These are phyloP conservation scores for Champsocephalus esox DNA, from an alignment of 2,797 vertebrate genomes.

Conservation along the genomic window DNA sequence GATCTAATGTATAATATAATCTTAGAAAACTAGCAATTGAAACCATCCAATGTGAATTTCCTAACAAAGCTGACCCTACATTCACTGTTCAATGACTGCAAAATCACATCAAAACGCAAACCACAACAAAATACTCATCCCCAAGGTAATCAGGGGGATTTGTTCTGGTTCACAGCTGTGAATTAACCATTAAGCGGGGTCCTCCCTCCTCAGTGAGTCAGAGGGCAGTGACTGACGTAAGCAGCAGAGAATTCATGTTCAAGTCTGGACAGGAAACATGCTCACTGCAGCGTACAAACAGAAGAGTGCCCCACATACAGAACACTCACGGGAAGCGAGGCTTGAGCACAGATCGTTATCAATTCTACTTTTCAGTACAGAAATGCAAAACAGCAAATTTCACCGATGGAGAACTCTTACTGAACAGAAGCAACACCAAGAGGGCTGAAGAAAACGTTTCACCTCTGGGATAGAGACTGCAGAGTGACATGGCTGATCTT, in stretches of 20 bases:
- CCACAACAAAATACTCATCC: background rate
- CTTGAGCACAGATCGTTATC: conserved; percentile 26
- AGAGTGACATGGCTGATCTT: conserved; percentile 59
- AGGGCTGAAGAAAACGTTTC: background rate
- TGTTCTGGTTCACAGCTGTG: conserved; percentile 13
- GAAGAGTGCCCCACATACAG: conserved; percentile 22
- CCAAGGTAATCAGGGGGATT: background rate
- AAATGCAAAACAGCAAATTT: conserved; percentile 52
- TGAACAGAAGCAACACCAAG: conserved; percentile 16
- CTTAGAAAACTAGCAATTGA: background rate
- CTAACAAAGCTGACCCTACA: background rate
- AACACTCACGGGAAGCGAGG: conserved; percentile 37
- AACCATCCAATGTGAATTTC: background rate
- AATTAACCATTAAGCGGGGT: conserved; percentile 1
- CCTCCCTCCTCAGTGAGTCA: conserved; percentile 60
- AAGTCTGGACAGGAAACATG: conserved; percentile 70
- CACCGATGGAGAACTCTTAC: conserved; percentile 29
- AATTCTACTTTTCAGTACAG: conserved; percentile 22
- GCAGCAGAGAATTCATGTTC: conserved; percentile 62
- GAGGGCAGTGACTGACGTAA: conserved; percentile 53
- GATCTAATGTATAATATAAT: background rate
- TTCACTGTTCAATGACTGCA: background rate
- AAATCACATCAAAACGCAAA: background rate
- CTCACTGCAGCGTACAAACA: conserved; percentile 43
- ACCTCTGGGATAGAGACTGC: background rate